Evolutionary conservation across 2,113 vertebrate genomes (phyloP).

Genomic region (Trinectes maculatus): DNA sequence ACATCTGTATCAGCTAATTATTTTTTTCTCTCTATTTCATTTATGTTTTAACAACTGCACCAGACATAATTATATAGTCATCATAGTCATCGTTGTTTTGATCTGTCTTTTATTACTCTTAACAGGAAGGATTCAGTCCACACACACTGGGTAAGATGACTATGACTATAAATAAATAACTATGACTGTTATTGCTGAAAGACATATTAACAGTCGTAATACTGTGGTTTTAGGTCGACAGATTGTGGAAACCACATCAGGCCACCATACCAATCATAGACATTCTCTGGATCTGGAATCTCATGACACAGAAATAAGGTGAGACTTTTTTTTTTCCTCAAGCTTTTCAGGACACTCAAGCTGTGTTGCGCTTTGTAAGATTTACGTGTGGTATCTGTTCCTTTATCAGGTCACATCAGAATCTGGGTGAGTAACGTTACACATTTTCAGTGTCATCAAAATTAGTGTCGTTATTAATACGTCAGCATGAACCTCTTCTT

Average conservation of each 20-base stretch:
- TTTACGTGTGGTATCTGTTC: neutral
- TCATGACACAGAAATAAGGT: slow-evolving; percentile 47
- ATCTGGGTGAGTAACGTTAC: slow-evolving; percentile 43
- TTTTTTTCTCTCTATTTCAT: neutral
- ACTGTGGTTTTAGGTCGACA: slow-evolving; percentile 41
- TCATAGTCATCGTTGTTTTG: neutral
- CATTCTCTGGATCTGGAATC: slow-evolving; percentile 75
- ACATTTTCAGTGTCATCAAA: neutral
- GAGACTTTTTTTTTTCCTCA: neutral
- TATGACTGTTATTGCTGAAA: neutral
- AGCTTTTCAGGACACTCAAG: neutral
- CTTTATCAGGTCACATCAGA: slow-evolving; percentile 30
- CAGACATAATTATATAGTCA: too few species aligned
- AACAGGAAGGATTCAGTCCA: slow-evolving; percentile 37
- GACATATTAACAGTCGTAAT: neutral
- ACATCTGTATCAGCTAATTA: slow-evolving; percentile 1
- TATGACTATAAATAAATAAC: neutral
- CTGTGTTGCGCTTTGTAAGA: neutral
- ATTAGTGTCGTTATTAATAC: neutral
- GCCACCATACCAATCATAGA: slow-evolving; percentile 1
- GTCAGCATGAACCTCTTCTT: neutral
- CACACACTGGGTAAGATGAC: slow-evolving; percentile 50
- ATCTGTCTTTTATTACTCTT: neutral
- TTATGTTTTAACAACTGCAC: too few species aligned
- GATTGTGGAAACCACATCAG: neutral